Evolutionary conservation across 2,113 vertebrate genomes (phyloP), one percentile per base, ranked within the genome.

Genomic region (Hyperopisus bebe): DNA sequence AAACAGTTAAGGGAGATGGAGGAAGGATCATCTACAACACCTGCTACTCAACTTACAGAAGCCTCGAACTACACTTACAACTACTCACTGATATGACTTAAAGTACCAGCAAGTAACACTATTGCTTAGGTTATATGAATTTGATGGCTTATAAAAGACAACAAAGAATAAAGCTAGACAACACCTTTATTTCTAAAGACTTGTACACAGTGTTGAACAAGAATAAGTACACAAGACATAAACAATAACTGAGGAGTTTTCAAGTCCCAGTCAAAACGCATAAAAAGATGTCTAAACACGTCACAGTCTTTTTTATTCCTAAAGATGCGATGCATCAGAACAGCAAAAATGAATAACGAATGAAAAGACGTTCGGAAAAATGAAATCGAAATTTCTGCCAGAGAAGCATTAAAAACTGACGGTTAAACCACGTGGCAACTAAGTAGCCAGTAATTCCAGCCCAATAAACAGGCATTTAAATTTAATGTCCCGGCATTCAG

Each of bases 401-500:
- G 74, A 39, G 74, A 46, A 87, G 10, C 31, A 87, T 21, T 87
- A n/a, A 47, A 53, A 86, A 53, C 48, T n/a, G 35, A 86, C 31
- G 19, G 55, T n/a, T 42, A 11, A 31, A 86, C 70, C 44, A 83
- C 88, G 48, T 44, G 88, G 70, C 66, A 62, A 58, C 39, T 86
- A 42, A 27, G 55, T 35, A 53, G 53, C 80, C 39, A 77, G 24
- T 47, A 39, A 77, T 90, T 89, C 88, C 84, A 80, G 58, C 66
- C 77, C 83, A 88, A 84, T 88, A 88, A 66, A 83, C 83, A 89
- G 85, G 48, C 88, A 90, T 91, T 90, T 82, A 90, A 87, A 88
- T 90, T 90, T 89, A 90, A 90, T 90, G 91, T 46, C 31, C 83
- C 42, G n/a, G 58, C 51, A 86, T 89, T 90, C 31, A 70, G 44